Evolutionary conservation across 2,797 vertebrate genomes (phyloP).

Genomic region (Trachops cirrhosus): DNA sequence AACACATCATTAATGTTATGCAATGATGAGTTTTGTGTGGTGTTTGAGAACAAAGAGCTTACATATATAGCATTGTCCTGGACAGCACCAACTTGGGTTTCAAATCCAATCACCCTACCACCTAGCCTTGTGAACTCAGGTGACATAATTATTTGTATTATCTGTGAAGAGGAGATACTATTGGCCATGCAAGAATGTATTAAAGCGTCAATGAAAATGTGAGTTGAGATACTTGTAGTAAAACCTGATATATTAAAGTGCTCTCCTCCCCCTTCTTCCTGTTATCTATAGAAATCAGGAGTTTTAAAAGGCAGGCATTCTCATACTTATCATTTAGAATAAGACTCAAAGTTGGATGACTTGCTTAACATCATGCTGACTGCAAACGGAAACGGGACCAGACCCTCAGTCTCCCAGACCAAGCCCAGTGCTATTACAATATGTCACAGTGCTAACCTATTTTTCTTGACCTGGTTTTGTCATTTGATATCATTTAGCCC

Average conservation of each 20-base stretch:
- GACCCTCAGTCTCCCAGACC: not conserved
- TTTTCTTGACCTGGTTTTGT: not conserved
- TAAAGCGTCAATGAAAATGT: not conserved
- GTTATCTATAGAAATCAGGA: not conserved
- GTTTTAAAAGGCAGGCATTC: not conserved
- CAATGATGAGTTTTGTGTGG: not conserved
- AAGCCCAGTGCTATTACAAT: not conserved
- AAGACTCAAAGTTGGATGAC: not conserved
- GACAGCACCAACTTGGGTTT: not conserved
- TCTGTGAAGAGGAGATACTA: not conserved
- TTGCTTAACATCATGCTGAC: not conserved
- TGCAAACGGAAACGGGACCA: not conserved
- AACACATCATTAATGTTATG: not conserved
- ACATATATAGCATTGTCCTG: not conserved
- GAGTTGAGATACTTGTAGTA: not conserved
- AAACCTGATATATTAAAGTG: not conserved
- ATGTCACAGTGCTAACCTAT: not conserved
- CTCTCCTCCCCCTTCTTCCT: not conserved
- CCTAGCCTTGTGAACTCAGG: not conserved
- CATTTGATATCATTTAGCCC: not conserved
- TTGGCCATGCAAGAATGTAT: not conserved
- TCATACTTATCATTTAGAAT: not conserved
- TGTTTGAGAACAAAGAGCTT: not conserved
- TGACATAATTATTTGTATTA: not conserved
- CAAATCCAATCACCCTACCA: not conserved